Evolutionary conservation across 2,888 invertebrate genomes (phyloP), one percentile per base, ranked within the genome.

Genomic region (Aleiodes testaceus): DNA sequence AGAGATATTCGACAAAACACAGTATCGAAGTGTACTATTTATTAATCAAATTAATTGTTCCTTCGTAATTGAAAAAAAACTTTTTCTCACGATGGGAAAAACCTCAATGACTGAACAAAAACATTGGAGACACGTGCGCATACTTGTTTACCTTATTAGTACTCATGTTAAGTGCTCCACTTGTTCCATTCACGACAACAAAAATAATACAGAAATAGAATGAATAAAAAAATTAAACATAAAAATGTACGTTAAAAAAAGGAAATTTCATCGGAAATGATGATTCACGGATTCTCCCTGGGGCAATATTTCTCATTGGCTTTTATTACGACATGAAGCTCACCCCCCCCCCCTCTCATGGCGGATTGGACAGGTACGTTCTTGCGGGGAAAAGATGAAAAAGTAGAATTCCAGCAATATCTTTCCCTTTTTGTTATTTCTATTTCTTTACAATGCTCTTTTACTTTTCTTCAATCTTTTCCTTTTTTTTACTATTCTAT

Each of bases 381-480:
- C 67, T 45, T 50, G 63, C 22, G 68, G 26, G 69, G 20, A 50
- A 66, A 16, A 65, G 45, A 66, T 59, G 68, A 73, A 66, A 72
- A 68, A 26, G 44, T 44, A 59, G 71, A 74, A 70, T 74, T 53
- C 72, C 59, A 42, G 66, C 66, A 74, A 74, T 70, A 74, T 72
- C 30, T 64, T 44, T 61, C 22, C 1, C 16, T 14, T 22, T 42
- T 53, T 26, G 26, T 53, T 53, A 53, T 26, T 53, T 53, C 26
- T 53, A 53, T 53, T 26, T 26, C 53, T 36, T 30, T 26, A 11
- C 30, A n/a, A 45, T 22, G 26, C 16, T n/a, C 5, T 49, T 49
- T 49, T 22, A 36, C n/a, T 50, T 18, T 16, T 50, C 22, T 14
- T 12, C 12, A 3, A 9, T 42, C 14, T 45, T 49, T 70, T 49